Conservation (phyloP, 2,888 invertebrate genomes). For the Lamellibrachia satsuma region DNA sequence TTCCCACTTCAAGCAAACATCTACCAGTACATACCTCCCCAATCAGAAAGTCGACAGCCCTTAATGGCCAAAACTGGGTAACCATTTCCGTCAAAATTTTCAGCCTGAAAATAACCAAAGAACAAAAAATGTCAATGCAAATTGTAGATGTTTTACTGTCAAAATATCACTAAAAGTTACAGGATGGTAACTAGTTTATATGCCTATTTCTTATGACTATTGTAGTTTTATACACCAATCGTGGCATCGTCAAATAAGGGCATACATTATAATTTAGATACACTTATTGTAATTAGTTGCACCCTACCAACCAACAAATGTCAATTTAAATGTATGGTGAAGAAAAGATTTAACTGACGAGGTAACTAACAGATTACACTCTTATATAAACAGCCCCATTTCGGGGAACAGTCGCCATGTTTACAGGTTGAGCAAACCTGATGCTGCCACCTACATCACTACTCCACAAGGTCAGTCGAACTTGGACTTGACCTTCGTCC, state of each 20-base stretch:
- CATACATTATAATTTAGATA: background rate
- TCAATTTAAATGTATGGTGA: too few species aligned
- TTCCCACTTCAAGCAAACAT: background rate
- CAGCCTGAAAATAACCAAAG: conserved; percentile 72
- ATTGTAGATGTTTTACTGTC: background rate
- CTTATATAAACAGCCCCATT: background rate
- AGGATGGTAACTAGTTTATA: background rate
- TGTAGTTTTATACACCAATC: background rate
- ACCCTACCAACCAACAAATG: background rate
- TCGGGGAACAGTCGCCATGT: background rate
- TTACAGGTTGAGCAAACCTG: background rate
- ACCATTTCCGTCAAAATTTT: conserved; percentile 79
- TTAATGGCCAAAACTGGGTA: conserved; percentile 88
- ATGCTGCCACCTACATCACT: conserved; percentile 50
- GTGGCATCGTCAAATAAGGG: background rate
- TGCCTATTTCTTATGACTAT: background rate
- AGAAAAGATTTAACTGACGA: too few species aligned
- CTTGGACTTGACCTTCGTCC: conserved; percentile 82
- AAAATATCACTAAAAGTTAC: background rate
- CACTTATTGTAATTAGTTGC: background rate
- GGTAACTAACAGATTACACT: background rate
- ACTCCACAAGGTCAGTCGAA: conserved; percentile 85
- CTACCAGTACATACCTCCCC: conserved; percentile 69
- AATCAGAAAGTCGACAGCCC: conserved; percentile 85
- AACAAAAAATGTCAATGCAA: background rate